phyloP scores from a whole-genome alignment of 2,888 invertebrate genomes.

The Macrophya alboannulata region DNA sequence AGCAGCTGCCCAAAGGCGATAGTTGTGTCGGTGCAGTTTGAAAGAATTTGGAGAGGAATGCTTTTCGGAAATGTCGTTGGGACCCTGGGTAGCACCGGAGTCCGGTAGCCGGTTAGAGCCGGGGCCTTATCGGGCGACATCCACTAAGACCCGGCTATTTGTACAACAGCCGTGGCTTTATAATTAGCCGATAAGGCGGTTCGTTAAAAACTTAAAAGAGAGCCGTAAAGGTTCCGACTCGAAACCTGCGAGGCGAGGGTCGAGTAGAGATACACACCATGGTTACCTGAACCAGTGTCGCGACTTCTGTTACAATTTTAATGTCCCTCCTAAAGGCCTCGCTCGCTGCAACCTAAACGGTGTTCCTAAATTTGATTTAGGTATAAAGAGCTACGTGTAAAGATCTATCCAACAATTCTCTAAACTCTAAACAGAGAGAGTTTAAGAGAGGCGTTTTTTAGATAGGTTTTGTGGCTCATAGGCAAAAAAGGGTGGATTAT shows the following conservation, averaged over 20 bases:
- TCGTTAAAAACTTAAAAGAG: conserved; percentile 64
- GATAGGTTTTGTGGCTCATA: too few relatives aligned
- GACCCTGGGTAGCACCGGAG: conserved; percentile 43
- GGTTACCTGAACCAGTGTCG: conserved; percentile 60
- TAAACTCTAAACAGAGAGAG: neutral
- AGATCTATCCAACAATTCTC: neutral
- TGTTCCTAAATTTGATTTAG: conserved; percentile 37
- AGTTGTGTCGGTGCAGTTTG: conserved; percentile 30
- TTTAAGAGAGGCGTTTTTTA: too few relatives aligned
- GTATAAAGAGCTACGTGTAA: neutral
- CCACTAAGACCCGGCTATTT: conserved; percentile 64
- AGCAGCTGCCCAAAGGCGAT: conserved; percentile 29
- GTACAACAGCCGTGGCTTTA: conserved; percentile 63
- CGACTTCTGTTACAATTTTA: conserved; percentile 65
- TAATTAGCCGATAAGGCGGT: conserved; percentile 67
- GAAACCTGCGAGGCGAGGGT: conserved; percentile 34
- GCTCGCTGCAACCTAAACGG: conserved; percentile 48
- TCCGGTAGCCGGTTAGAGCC: conserved; percentile 59
- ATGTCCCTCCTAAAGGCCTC: conserved; percentile 57
- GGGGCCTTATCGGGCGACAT: conserved; percentile 63
- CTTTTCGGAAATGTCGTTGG: conserved; percentile 57
- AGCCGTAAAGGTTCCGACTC: conserved; percentile 52
- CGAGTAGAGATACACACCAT: conserved; percentile 47
- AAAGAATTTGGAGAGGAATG: conserved; percentile 57
- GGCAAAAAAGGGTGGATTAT: too few relatives aligned